Base-by-base conservation (phyloP, 2,113 vertebrate genomes). In the Calypte anna region DNA sequence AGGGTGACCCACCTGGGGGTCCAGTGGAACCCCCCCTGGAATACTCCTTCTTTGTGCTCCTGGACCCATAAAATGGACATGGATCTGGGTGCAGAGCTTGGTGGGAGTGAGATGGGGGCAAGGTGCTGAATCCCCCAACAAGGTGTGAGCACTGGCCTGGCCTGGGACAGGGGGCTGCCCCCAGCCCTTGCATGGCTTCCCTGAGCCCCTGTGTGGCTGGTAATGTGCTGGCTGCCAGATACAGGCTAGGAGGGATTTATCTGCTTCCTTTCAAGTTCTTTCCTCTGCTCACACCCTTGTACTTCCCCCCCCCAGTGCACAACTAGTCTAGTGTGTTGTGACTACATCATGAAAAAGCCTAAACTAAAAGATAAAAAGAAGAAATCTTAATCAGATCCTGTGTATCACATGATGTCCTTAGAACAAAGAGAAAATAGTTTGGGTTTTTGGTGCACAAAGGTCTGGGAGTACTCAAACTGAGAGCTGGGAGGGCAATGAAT, bases 201-300 rank as follows among this genome's bases (percentile, higher is more conserved):
- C 68, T 2, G 17, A 74, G 40, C 48, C 38, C 38, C 19, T n/a
- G 46, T 12, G 3, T 0, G 1, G 50, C 69, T 94, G 74, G 17
- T n/a, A 81, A 4, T 1, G 19, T 9, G n/a, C 40, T 43, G 2
- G 3, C 57, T 91, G 66, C 21, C 9, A 10, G 82, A 82, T 76
- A 59, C 2, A 2, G 40, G 6, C 31, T 25, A 20, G 18, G 63
- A 63, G 54, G 53, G 66, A 30, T 81, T 94, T 86, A 82, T 88
- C 80, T 86, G 61, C 50, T 94, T 94, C 91, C 89, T 93, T 88
- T 84, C 69, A 70, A 92, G 38, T 91, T 50, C 61, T 84, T 92
- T 92, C 92, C 92, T 89, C 80, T 86, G 91, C 66, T 92, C 73
- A 89, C 81, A 78, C 91, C 80, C 88, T 86, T 82, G 31, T 50